Evolutionary conservation across 2,888 invertebrate genomes (phyloP), one percentile per base, ranked within the genome.

Genomic region (Drosophila seclusa): DNA sequence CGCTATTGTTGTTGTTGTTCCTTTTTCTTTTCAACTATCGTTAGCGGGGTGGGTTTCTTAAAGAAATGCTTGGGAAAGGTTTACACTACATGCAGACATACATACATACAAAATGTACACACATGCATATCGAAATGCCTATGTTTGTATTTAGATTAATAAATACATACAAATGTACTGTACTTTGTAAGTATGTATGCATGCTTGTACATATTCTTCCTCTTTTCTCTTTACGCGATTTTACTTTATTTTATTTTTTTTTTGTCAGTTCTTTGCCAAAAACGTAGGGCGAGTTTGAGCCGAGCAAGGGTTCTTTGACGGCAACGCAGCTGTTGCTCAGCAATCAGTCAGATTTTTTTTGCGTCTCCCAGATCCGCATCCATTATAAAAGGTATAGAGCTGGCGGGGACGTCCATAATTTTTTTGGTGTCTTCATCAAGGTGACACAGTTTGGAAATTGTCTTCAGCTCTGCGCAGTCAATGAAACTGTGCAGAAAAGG

Each of bases 21-120:
- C 38, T 59, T 60, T 57, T 68, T 50, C 67, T 77, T 79, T 76
- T 40, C 68, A 78, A 60, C 77, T 74, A 77, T 70, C 70, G 70
- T 72, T 78, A 68, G 69, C 75, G 72, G 84, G 88, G 88, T 86
- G 78, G 83, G 79, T 88, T 83, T 83, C 75, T 83, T 86, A 53
- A 81, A 73, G 81, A 88, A 81, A 81, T 81, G 80, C 76, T 81
- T 81, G 80, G 76, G 83, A 87, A 84, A 85, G 81, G 83, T 76
- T 85, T 71, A 42, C 31, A 42, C 29, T 70, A 61, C 34, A 49
- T 27, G 24, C 34, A 50, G 21, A 13, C 40, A 60, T 18, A 68
- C 48, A 57, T 48, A 60, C 62, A 55, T 21, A 64, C 31, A 42
- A 31, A 49, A 38, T 68, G 32, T 32, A 49, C 49, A 52, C 32